These are phyloP conservation scores for Lepus europaeus DNA, from an alignment of 2,113 vertebrate species.

Conservation along the genomic window DNA sequence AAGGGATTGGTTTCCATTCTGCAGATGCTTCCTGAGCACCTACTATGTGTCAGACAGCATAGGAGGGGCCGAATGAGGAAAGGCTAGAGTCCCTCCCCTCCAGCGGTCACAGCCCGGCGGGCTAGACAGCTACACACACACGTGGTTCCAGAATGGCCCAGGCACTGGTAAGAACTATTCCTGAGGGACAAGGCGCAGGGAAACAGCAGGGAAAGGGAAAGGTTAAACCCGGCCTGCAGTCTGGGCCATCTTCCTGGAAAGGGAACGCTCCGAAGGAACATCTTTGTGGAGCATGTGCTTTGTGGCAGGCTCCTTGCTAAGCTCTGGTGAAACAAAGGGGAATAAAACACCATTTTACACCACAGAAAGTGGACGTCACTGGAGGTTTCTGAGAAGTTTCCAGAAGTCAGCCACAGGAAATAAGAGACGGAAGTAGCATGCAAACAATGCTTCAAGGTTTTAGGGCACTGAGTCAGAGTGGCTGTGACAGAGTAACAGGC, in stretches of 20 bases:
- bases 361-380: background rate
- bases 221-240: background rate
- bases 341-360: slow-evolving; percentile 40
- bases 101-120: background rate
- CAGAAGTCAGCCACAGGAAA: slow-evolving; percentile 63
- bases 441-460: slow-evolving; percentile 55
- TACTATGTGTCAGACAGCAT: background rate
- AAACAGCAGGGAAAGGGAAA: background rate
- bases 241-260: background rate
- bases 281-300: background rate
- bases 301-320: background rate
- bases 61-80: background rate
- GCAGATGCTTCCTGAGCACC: background rate
- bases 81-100: background rate
- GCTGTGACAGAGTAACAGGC: background rate
- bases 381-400: slow-evolving; percentile 63
- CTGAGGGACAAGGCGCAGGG: background rate
- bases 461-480: slow-evolving; percentile 45
- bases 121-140: background rate
- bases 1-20: background rate
- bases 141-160: slow-evolving; percentile 44
- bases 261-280: background rate
- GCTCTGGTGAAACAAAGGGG: background rate
- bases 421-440: slow-evolving; percentile 29
- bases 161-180: background rate